Evolutionary conservation across 2,797 vertebrate genomes (phyloP), one percentile per base, ranked within the genome.

Genomic region (Acipenser oxyrinchus): DNA sequence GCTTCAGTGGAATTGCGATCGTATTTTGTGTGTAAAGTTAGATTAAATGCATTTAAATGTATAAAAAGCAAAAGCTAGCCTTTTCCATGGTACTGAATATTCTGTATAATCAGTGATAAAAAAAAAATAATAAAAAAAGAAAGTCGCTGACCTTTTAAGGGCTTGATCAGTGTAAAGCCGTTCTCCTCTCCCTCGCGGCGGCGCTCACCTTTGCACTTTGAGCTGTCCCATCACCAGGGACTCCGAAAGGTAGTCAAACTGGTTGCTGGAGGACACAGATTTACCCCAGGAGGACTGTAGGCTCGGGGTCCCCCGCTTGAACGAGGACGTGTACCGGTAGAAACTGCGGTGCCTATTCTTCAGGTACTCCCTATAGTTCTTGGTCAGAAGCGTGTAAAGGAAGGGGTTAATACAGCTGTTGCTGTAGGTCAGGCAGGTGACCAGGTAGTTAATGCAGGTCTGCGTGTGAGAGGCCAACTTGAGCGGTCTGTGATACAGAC

Each of bases 391-490:
- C 15, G 91, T 93, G 83, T 93, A 93, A 6, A 93, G 85, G 77
- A 93, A 91, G 0, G 91, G 91, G 80, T 93, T 91, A 37, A 93
- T 90, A 81, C 91, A 93, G 81, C 90, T 92, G 83, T 93, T 93
- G 86, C 84, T 87, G 75, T 93, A 93, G 0, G 91, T 92, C 63
- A 93, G 87, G 57, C 90, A 89, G 53, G 93, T 90, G 81, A 94
- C 92, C 78, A 95, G 86, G 86, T 94, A 93, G 83, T 95, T 95
- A 79, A 95, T 94, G 79, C 90, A 93, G 71, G 92, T 94, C 70
- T 91, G 90, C 8, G 91, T 91, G 76, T 90, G 88, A 52, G 89
- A 89, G 65, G 91, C 84, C 78, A 95, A 76, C 48, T 83, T 80
- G 69, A 93, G 81, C 49, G 90, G 85, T 66, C 87, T 81, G 82